Evolutionary conservation across 2,888 invertebrate species (phyloP), one percentile per base, ranked within the genome.

Genomic region (Andrena minutula): DNA sequence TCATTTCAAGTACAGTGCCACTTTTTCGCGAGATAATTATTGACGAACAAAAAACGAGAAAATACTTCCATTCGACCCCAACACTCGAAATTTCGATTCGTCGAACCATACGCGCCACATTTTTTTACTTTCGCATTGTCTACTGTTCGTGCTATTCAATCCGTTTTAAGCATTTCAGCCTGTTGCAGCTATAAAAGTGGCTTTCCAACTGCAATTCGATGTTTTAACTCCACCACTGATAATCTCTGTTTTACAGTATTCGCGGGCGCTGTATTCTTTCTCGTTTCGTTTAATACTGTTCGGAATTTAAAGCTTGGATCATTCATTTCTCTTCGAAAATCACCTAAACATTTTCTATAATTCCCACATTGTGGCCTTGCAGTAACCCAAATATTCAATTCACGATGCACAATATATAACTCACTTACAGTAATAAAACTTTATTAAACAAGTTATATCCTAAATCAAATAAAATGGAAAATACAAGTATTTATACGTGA

Each of bases 221-320:
- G 23, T 65, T 65, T 28, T 65, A 65, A 65, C 47, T 47, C 35
- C n/a, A 47, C 58, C 35, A 6, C 53, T 56, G 53, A 70, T 65
- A 65, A 65, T 41, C 26, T 49, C 41, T 16, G 41, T 41, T 23
- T 47, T 35, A 63, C 35, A 20, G 26, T 7, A 65, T 28, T 47
- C 20, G 6, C 8, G 28, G 26, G n/a, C 12, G 47, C 47, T 47
- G 64, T 26, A n/a, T 49, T 47, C 47, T 47, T 8, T n/a, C n/a
- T 47, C 47, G 47, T 26, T 47, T 16, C 8, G 8, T 28, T 23
- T 10, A 56, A 47, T 28, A 47, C 16, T 47, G 26, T 16, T 49
- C n/a, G 47, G 26, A n/a, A 28, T 56, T 56, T 26, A 23, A 26
- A 26, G 10, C 56, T 23, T 0, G 23, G 20, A 8, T 26, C 41